A percentile compares a stretch with the other conserved stretches of the same genome.
phyloP scores from a whole-genome alignment of 2,113 vertebrate genomes.

The Vidua chalybeata region DNA sequence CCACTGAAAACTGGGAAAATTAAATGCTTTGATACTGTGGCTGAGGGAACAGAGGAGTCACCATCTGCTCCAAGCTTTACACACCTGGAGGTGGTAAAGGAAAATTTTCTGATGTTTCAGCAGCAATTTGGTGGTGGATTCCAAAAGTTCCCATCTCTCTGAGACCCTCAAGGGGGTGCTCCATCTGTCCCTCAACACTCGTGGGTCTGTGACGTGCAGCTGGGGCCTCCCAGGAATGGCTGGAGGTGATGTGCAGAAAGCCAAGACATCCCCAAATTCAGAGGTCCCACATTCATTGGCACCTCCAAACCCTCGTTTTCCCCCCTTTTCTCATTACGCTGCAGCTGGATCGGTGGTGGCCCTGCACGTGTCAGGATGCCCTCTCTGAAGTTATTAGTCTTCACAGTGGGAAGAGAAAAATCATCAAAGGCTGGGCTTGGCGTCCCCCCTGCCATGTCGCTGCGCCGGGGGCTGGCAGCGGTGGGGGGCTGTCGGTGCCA shows the following conservation, averaged over 20 bases:
- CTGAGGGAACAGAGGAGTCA: background rate
- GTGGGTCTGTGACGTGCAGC: fast-evolving
- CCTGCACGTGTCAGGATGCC: background rate
- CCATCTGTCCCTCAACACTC: background rate
- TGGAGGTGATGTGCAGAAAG: background rate
- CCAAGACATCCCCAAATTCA: background rate
- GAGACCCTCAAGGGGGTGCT: background rate
- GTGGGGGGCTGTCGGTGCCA: background rate
- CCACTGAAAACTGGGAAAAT: background rate
- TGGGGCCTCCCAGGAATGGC: background rate
- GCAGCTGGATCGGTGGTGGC: background rate
- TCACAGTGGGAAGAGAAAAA: conserved; percentile 56
- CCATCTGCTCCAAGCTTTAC: background rate
- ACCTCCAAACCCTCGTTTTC: background rate
- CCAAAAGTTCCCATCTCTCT: background rate
- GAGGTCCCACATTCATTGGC: fast-evolving
- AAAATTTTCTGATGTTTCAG: background rate
- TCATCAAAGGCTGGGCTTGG: conserved; percentile 69
- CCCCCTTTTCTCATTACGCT: background rate
- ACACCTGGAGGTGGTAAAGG: background rate
- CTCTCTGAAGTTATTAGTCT: conserved; percentile 70
- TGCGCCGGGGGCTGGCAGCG: background rate
- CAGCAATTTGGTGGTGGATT: background rate
- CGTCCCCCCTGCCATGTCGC: background rate
- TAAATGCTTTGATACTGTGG: background rate